Percentiles rank a stretch among this genome's conserved stretches.
These are phyloP conservation scores for Melieria picta DNA, from an alignment of 2,888 invertebrate species.

Conservation along the genomic window DNA sequence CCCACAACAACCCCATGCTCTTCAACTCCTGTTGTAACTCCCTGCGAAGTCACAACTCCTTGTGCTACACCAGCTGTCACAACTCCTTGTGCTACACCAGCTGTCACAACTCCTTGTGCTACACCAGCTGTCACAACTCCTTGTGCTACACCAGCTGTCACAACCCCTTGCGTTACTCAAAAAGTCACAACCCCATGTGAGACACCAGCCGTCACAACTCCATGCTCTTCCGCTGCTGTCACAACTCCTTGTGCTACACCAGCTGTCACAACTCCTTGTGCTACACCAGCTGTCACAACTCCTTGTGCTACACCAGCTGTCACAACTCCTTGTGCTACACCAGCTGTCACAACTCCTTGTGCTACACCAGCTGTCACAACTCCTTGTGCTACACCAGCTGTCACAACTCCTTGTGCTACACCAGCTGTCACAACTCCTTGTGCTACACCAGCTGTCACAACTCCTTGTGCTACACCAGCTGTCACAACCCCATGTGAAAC, in stretches of 20 bases:
- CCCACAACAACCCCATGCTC: too few relatives aligned
- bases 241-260: too few relatives aligned
- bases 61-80: slow-evolving; percentile 7
- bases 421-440: neutral
- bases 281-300: too few relatives aligned
- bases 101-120: slow-evolving; percentile 19
- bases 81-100: slow-evolving; percentile 17
- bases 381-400: slow-evolving; percentile 20
- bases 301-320: too few relatives aligned
- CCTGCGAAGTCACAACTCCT: slow-evolving; percentile 1
- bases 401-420: slow-evolving; percentile 13
- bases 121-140: slow-evolving; percentile 1
- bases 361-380: slow-evolving; percentile 18
- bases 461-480: neutral
- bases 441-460: slow-evolving; percentile 1
- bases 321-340: too few relatives aligned
- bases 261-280: too few relatives aligned
- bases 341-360: neutral
- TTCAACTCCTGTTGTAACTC: neutral
- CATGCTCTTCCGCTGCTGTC: too few relatives aligned
- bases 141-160: too few relatives aligned
- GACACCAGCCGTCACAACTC: too few relatives aligned
- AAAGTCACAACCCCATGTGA: too few relatives aligned
- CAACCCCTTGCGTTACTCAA: too few relatives aligned
- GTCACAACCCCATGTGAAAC: neutral